Percentiles rank a stretch among this genome's conserved stretches.
These are phyloP conservation scores for Pemphigus obesinymphae DNA, from an alignment of 1,140 invertebrate species.

Conservation along the genomic window DNA sequence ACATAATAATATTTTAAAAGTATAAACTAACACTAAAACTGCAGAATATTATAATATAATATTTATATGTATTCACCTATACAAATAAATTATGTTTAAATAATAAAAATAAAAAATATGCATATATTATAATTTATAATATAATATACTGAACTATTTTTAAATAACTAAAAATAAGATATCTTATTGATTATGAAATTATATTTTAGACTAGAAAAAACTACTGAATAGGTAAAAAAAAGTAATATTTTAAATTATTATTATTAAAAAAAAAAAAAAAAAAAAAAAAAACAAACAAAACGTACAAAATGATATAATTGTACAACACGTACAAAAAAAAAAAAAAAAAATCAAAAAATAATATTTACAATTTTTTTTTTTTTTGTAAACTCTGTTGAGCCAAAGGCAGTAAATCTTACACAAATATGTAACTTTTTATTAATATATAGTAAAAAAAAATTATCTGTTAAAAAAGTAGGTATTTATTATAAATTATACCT, in stretches of 20 bases:
- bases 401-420: conserved; percentile 30
- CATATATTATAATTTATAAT: background rate
- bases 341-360: too few species aligned
- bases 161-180: conserved; percentile 39
- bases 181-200: background rate
- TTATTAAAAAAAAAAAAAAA: too few species aligned
- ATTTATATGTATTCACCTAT: conserved; percentile 11
- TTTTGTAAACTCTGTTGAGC: background rate
- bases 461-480: background rate
- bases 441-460: conserved; percentile 1
- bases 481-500: background rate
- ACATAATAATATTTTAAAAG: conserved; percentile 37
- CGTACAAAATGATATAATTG: conserved; percentile 12
- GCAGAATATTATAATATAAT: conserved; percentile 4
- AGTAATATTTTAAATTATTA: background rate
- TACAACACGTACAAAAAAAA: conserved; percentile 1
- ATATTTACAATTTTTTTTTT: conserved; percentile 7
- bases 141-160: background rate
- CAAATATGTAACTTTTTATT: background rate
- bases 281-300: conserved; percentile 29
- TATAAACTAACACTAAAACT: conserved; percentile 19
- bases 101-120: conserved; percentile 37
- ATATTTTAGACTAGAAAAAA: conserved; percentile 40
- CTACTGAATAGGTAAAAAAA: conserved; percentile 40
- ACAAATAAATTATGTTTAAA: conserved; percentile 42